Evolutionary conservation across 2,113 vertebrate species (phyloP).

Genomic region (Pleuronectes platessa): DNA sequence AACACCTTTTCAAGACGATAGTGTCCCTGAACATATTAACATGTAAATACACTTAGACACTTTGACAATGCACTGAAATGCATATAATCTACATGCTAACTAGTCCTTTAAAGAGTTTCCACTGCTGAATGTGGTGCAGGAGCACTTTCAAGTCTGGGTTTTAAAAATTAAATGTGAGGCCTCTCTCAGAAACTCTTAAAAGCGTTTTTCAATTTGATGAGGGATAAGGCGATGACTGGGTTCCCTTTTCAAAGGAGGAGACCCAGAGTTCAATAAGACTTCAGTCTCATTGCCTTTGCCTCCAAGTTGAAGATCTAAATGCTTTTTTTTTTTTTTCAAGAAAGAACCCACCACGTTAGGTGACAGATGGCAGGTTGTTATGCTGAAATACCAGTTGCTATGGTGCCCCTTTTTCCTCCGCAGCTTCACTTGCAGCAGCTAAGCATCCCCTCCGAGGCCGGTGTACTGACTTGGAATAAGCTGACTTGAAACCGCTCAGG

Average conservation of each 20-base stretch:
- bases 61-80: constrained; percentile 78
- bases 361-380: constrained; percentile 77
- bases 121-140: constrained; percentile 74
- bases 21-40: constrained; percentile 81
- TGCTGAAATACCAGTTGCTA: constrained; percentile 71
- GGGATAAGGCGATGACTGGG: constrained; percentile 73
- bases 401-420: constrained; percentile 55
- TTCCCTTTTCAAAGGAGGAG: constrained; percentile 69
- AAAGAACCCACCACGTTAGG: constrained; percentile 56
- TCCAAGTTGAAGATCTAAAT: constrained; percentile 74
- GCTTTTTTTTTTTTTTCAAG: constrained; percentile 48
- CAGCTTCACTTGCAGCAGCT: constrained; percentile 36
- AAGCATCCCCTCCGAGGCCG: constrained; percentile 56
- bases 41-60: constrained; percentile 83
- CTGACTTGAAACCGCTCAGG: constrained; percentile 71
- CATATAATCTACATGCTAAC: constrained; percentile 86
- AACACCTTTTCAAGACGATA: constrained; percentile 76
- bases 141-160: constrained; percentile 82
- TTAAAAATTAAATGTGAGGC: constrained; percentile 81
- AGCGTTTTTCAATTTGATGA: constrained; percentile 79
- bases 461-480: constrained; percentile 73
- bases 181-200: constrained; percentile 68
- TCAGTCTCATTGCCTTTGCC: constrained; percentile 73
- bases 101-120: constrained; percentile 78
- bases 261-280: constrained; percentile 77